These are phyloP conservation scores for Turnix velox DNA, from an alignment of 2,113 vertebrate genomes.

Conservation along the genomic window DNA sequence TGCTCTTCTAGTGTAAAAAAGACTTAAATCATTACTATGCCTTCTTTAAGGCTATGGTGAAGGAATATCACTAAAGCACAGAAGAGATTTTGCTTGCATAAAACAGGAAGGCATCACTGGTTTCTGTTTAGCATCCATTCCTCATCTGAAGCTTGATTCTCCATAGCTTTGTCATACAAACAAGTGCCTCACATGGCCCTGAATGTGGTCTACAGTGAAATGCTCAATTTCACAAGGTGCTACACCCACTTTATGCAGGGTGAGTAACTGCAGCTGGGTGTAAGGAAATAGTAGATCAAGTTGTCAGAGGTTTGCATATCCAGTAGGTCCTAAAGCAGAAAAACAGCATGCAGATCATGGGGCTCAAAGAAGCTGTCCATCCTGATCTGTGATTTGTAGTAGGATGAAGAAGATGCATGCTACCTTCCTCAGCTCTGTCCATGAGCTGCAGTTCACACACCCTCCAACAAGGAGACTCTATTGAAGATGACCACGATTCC, in stretches of 20 bases:
- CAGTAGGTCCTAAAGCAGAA: neutral
- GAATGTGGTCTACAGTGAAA: neutral
- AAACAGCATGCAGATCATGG: neutral
- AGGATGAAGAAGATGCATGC: neutral
- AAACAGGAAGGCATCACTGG: neutral
- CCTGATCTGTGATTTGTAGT: neutral
- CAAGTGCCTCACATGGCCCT: neutral
- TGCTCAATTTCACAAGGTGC: neutral
- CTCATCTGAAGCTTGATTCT: neutral
- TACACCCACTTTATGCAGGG: neutral
- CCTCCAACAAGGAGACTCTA: neutral
- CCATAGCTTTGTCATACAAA: neutral
- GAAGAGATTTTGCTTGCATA: neutral
- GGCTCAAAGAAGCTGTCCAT: neutral
- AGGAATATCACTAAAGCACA: neutral
- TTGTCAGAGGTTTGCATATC: neutral
- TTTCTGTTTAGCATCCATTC: neutral
- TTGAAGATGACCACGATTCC: neutral
- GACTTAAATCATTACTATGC: neutral
- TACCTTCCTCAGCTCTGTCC: neutral
- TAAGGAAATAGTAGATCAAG: neutral
- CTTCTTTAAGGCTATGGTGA: neutral
- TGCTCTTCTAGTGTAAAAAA: neutral
- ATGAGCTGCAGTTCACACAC: neutral
- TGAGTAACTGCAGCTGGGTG: neutral